Evolutionary conservation across 2,888 invertebrate species (phyloP), one percentile per base, ranked within the genome.

Genomic region (Phyto melanocephala): DNA sequence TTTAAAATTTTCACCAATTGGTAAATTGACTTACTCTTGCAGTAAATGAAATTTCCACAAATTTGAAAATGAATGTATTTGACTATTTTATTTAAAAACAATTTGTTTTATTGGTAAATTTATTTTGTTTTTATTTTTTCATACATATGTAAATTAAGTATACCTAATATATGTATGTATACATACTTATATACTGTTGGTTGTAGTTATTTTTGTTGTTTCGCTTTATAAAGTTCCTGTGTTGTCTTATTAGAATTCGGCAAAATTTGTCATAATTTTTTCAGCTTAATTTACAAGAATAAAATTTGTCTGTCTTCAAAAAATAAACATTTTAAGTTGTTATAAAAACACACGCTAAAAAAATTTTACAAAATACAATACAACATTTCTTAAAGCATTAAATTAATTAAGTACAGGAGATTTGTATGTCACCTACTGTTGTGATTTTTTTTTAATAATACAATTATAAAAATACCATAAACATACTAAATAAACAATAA

Each of bases 21-120:
- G n/a, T n/a, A n/a, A n/a, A n/a, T n/a, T n/a, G n/a, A n/a, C n/a
- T n/a, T n/a, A n/a, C n/a, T n/a, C n/a, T n/a, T n/a, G n/a, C n/a
- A n/a, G n/a, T n/a, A n/a, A n/a, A n/a, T n/a, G n/a, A n/a, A n/a
- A n/a, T n/a, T n/a, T n/a, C n/a, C n/a, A n/a, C n/a, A n/a, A n/a
- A n/a, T n/a, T n/a, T n/a, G n/a, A n/a, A n/a, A n/a, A n/a, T n/a
- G n/a, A n/a, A n/a, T n/a, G n/a, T n/a, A n/a, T n/a, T n/a, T n/a
- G n/a, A n/a, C n/a, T n/a, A n/a, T n/a, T n/a, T n/a, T n/a, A n/a
- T 78, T 79, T 79, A 79, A 76, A 82, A 82, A 82, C 79, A 82
- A 65, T 76, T 72, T 68, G 54, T 58, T 79, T 82, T 82, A 79
- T 82, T 79, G 65, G 65, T 79, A 78, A 78, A 81, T 78, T 82